Evolutionary conservation across 1,140 invertebrate genomes (phyloP).

Genomic region (Cotesia vestalis): DNA sequence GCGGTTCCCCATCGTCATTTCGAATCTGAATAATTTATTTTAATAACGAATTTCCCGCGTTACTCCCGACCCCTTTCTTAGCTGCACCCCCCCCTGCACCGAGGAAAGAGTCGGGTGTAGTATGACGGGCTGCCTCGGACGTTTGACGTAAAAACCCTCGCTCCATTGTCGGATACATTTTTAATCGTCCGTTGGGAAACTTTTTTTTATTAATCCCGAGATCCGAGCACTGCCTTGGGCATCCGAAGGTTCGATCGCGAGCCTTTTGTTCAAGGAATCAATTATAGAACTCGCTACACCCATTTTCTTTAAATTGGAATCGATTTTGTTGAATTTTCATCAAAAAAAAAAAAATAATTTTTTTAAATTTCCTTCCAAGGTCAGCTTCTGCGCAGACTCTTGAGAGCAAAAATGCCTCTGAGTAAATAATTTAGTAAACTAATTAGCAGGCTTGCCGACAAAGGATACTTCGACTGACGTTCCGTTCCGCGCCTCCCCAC

Average conservation of each 20-base stretch:
- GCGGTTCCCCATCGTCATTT: slow-evolving; percentile 60
- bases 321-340: too few species aligned
- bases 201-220: slow-evolving; percentile 4
- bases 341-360: too few species aligned
- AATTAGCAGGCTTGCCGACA: slow-evolving; percentile 65
- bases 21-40: slow-evolving; percentile 65
- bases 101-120: slow-evolving; percentile 4
- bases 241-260: too few species aligned
- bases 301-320: too few species aligned
- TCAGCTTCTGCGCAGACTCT: too few species aligned
- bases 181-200: slow-evolving; percentile 45
- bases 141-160: slow-evolving; percentile 48
- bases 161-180: slow-evolving; percentile 53
- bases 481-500: too few species aligned
- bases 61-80: background rate
- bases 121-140: slow-evolving; percentile 45
- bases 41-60: slow-evolving; percentile 60
- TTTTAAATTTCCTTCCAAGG: too few species aligned
- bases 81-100: background rate
- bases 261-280: too few species aligned
- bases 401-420: too few species aligned
- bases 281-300: too few species aligned
- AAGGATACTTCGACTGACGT: slow-evolving; percentile 42
- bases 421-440: slow-evolving; percentile 67
- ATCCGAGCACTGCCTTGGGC: too few species aligned